Conservation (phyloP, 2,113 vertebrate species). For the Eptatretus burgeri region DNA sequence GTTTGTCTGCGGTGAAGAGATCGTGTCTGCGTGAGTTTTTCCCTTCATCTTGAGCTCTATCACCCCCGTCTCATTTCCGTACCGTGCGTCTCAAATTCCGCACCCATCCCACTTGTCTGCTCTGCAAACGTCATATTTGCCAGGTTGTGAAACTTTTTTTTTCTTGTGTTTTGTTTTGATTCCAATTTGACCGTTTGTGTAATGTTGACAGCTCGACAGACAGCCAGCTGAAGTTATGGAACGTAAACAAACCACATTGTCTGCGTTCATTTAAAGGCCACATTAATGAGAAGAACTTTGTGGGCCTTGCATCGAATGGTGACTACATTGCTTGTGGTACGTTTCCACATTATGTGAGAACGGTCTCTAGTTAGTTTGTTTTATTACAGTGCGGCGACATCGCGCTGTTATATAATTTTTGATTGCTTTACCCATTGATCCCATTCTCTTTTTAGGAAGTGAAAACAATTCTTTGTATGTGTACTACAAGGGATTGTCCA, state of each 20-base stretch:
- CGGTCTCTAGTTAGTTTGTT: too few species aligned
- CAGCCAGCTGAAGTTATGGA: slow-evolving; percentile 94
- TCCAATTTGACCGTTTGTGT: slow-evolving; percentile 11
- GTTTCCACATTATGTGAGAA: slow-evolving; percentile 9
- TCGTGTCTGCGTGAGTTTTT: slow-evolving; percentile 68
- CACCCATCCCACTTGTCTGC: too few species aligned
- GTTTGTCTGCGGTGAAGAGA: slow-evolving; percentile 91
- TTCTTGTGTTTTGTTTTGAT: background rate
- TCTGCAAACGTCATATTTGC: too few species aligned
- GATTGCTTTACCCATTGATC: background rate
- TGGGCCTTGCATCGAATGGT: slow-evolving; percentile 76
- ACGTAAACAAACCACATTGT: slow-evolving; percentile 84
- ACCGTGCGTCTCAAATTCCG: too few species aligned
- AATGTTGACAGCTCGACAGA: slow-evolving; percentile 51
- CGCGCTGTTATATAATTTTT: too few species aligned
- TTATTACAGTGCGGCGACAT: too few species aligned
- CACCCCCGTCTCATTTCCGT: too few species aligned
- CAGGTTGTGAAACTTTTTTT: too few species aligned
- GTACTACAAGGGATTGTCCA: slow-evolving; percentile 96
- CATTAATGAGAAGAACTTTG: slow-evolving; percentile 98
- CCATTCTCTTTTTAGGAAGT: slow-evolving; percentile 34
- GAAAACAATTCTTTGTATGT: slow-evolving; percentile 96
- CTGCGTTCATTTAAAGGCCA: slow-evolving; percentile 94
- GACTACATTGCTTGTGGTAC: slow-evolving; percentile 94
- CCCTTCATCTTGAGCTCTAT: too few species aligned